phyloP scores from a whole-genome alignment of 2,113 vertebrate species.

The Sinocyclocheilus maitianheensis region DNA sequence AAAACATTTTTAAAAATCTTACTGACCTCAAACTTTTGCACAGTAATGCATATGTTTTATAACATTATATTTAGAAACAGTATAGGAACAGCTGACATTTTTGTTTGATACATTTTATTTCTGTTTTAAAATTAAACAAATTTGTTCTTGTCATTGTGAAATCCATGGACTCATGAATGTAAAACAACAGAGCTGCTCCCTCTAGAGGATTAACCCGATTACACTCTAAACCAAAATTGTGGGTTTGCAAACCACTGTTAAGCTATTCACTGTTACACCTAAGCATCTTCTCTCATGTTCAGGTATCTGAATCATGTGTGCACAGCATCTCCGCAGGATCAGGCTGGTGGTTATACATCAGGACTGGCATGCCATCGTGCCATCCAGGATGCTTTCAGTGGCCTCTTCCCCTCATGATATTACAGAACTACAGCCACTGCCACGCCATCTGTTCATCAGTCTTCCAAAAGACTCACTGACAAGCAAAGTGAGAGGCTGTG shows the following conservation, averaged over 20 bases:
- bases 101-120: not conserved
- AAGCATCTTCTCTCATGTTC: slow-evolving; percentile 54
- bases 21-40: not conserved
- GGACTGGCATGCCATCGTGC: slow-evolving; percentile 92
- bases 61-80: not conserved
- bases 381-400: slow-evolving; percentile 94
- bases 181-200: slow-evolving; percentile 24
- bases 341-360: slow-evolving; percentile 92
- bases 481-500: not conserved
- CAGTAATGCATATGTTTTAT: not conserved
- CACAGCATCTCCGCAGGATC: slow-evolving; percentile 85
- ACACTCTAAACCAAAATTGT: not conserved
- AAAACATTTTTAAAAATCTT: not conserved
- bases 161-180: not conserved
- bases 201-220: slow-evolving; percentile 31
- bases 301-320: slow-evolving; percentile 96
- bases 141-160: not conserved
- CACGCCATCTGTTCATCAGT: not conserved
- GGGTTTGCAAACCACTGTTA: not conserved
- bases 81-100: not conserved
- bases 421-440: not conserved
- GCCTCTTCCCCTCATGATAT: slow-evolving; percentile 77
- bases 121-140: not conserved
- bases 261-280: not conserved
- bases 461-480: not conserved